phyloP scores from a whole-genome alignment of 37 sponge, comb jelly and placozoan genomes.

The Corticium candelabrum region DNA sequence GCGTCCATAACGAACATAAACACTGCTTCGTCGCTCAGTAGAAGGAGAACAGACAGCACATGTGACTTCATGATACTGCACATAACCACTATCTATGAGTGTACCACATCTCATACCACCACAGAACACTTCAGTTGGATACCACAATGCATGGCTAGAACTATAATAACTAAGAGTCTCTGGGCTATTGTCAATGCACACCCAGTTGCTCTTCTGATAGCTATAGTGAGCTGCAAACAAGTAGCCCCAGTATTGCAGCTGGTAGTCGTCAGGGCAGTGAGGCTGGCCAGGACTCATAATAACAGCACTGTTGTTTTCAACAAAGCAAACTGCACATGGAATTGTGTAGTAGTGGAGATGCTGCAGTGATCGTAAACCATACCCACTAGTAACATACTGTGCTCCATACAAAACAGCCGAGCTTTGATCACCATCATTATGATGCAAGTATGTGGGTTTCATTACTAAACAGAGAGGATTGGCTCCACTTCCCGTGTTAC shows the following conservation, averaged over 20 bases:
- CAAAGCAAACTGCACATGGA: neutral
- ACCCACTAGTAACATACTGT: neutral
- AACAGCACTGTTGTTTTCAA: neutral
- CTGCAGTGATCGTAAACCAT: neutral
- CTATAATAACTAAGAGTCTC: neutral
- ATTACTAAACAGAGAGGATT: neutral
- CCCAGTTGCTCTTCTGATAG: neutral
- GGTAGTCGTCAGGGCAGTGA: neutral
- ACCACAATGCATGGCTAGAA: neutral
- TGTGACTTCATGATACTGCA: neutral
- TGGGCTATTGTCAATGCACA: neutral
- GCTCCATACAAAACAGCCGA: neutral
- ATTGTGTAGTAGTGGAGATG: neutral
- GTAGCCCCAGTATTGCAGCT: neutral
- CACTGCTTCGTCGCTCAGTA: neutral
- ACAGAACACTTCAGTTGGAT: neutral
- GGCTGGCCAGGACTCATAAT: neutral
- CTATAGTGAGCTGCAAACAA: neutral
- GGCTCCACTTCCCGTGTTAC: neutral
- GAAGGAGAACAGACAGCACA: neutral
- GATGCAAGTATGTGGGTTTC: neutral
- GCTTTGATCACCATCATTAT: neutral
- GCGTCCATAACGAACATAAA: neutral
- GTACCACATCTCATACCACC: neutral
- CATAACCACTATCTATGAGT: neutral